phyloP scores from a whole-genome alignment of 2,113 vertebrate genomes.

The Nanorana parkeri region DNA sequence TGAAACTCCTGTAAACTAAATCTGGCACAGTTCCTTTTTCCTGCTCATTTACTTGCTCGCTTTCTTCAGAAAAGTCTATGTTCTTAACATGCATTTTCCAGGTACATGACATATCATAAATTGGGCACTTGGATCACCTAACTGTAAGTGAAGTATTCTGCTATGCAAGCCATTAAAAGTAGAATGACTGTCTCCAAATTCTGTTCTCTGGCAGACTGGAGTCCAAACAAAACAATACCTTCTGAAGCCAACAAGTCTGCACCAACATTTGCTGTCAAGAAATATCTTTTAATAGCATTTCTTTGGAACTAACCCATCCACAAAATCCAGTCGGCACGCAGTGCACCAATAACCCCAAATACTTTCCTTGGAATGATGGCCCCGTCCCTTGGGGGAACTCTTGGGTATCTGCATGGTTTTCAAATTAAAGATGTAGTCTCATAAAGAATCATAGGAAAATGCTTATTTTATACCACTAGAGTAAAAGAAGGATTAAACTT shows the following conservation, averaged over 20 bases:
- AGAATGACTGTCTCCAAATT: conserved; percentile 51
- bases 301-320: conserved; percentile 40
- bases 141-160: conserved; percentile 47
- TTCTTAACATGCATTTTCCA: conserved; percentile 53
- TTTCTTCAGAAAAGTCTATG: conserved; percentile 28
- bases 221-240: conserved; percentile 53
- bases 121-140: conserved; percentile 52
- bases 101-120: conserved; percentile 55
- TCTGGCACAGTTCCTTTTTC: neutral
- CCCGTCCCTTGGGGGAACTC: neutral
- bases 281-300: conserved; percentile 55
- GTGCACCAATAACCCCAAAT: conserved; percentile 36
- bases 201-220: conserved; percentile 43
- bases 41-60: conserved; percentile 15
- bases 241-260: conserved; percentile 50
- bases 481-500: neutral
- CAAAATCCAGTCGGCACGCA: conserved; percentile 12
- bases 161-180: conserved; percentile 48
- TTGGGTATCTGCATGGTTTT: conserved; percentile 33
- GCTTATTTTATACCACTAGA: neutral
- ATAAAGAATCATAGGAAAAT: conserved; percentile 1
- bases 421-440: conserved; percentile 16
- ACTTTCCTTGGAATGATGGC: conserved; percentile 31
- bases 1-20: neutral
- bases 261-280: conserved; percentile 51